A percentile compares a stretch with the other conserved stretches of the same genome.
These are phyloP conservation scores for Callospermophilus lateralis DNA, from an alignment of 2,113 vertebrate species.

Conservation along the genomic window DNA sequence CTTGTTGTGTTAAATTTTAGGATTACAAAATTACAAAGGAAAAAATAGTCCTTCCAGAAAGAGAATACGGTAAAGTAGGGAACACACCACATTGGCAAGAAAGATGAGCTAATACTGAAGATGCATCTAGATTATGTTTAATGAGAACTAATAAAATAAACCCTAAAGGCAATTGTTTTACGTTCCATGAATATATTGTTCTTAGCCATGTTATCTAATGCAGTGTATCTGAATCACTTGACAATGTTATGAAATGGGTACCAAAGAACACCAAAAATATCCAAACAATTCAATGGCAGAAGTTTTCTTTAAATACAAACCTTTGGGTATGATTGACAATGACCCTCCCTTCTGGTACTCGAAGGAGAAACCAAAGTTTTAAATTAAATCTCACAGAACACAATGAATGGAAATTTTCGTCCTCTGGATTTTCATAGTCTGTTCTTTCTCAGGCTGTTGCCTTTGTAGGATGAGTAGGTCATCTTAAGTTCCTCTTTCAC, in stretches of 20 bases:
- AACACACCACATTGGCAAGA: accelerated
- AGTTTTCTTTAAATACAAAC: neutral
- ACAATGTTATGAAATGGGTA: neutral
- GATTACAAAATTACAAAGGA: neutral
- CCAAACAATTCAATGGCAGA: neutral
- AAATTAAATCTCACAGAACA: neutral
- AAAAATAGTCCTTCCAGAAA: neutral
- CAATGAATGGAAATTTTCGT: neutral
- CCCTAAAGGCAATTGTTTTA: neutral
- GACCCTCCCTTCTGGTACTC: neutral
- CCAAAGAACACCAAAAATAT: neutral
- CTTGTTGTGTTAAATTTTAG: neutral
- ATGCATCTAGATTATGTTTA: neutral
- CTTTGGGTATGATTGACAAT: neutral
- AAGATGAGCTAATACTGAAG: accelerated
- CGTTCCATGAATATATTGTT: neutral
- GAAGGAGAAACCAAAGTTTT: constrained; percentile 23
- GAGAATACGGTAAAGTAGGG: neutral
- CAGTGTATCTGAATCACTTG: neutral
- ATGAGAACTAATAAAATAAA: neutral
- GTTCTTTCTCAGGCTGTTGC: neutral
- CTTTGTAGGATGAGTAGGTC: neutral
- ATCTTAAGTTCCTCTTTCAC: neutral
- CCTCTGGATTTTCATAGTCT: neutral
- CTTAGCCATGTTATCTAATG: neutral